phyloP scores from a whole-genome alignment of 2,888 invertebrate genomes.

The Torymus tubicola region DNA sequence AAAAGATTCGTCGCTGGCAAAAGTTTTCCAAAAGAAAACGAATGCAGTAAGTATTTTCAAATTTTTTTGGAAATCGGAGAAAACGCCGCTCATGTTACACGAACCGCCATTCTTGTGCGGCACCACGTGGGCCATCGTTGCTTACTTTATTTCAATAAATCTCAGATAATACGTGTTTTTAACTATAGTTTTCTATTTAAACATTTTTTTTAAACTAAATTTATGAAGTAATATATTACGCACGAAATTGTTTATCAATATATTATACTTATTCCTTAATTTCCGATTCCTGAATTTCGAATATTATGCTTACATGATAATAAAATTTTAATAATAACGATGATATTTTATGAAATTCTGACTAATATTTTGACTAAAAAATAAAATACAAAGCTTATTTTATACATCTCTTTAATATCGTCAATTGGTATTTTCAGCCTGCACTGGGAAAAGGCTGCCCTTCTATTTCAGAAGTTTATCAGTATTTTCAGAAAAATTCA shows the following conservation, averaged over 20 bases:
- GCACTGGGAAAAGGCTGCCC: conserved; percentile 82
- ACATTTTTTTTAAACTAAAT: neutral
- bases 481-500: conserved; percentile 79
- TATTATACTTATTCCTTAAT: no score
- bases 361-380: neutral
- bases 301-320: no score
- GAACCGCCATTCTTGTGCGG: conserved; percentile 32
- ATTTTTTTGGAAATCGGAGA: neutral
- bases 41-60: conserved; percentile 83
- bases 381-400: neutral
- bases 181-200: neutral
- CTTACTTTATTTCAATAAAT: neutral
- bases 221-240: no score
- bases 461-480: conserved; percentile 80
- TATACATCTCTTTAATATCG: neutral
- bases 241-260: no score
- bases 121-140: conserved; percentile 64
- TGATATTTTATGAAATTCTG: neutral
- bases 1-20: conserved; percentile 82
- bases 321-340: no score
- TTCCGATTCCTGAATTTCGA: no score
- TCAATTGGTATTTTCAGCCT: conserved; percentile 78
- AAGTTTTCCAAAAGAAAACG: conserved; percentile 83
- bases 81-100: neutral
- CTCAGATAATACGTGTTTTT: neutral